phyloP scores from a whole-genome alignment of 2,888 invertebrate species.

The Scaptomyza reducta region DNA sequence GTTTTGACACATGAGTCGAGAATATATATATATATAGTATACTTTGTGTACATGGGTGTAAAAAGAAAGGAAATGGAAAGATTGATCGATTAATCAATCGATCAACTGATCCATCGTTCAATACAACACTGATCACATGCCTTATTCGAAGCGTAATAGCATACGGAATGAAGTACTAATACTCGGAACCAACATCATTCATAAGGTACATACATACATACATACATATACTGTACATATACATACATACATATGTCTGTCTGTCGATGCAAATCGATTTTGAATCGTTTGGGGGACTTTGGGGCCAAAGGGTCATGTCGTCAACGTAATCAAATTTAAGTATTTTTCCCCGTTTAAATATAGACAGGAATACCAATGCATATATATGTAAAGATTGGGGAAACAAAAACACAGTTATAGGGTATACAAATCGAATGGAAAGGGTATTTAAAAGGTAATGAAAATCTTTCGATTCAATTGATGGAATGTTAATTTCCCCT shows the following conservation, averaged over 20 bases:
- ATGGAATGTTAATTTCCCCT: neutral
- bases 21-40: neutral
- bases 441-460: no score
- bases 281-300: slow-evolving; percentile 1
- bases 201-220: slow-evolving; percentile 2
- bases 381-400: neutral
- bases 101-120: slow-evolving; percentile 7
- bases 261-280: slow-evolving; percentile 29
- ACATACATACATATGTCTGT: slow-evolving; percentile 1
- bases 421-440: no score
- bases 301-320: slow-evolving; percentile 25
- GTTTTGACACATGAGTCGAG: neutral
- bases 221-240: slow-evolving; percentile 2
- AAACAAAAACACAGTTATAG: neutral
- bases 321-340: slow-evolving; percentile 20
- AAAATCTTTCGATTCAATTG: neutral
- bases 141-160: slow-evolving; percentile 41
- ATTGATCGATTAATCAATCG: slow-evolving; percentile 10
- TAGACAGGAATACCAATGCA: neutral
- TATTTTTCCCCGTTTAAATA: slow-evolving; percentile 18
- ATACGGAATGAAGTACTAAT: slow-evolving; percentile 28
- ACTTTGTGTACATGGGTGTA: no score
- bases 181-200: neutral
- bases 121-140: slow-evolving; percentile 19
- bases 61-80: neutral